Base-by-base conservation (phyloP, 2,113 vertebrate species). In the Megaceryle torquata region DNA sequence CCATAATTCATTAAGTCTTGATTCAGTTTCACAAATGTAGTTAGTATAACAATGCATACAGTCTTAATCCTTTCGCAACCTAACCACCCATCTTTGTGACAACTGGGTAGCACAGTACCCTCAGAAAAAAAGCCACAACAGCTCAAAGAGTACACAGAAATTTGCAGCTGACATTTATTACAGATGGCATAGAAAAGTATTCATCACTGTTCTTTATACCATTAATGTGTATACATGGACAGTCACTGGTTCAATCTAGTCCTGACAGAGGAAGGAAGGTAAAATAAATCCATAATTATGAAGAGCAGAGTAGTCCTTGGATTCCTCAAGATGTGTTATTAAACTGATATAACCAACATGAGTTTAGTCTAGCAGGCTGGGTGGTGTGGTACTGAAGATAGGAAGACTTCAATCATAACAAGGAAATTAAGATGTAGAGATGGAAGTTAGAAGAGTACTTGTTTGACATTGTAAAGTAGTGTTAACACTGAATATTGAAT, bases 21-120 rank as follows among this genome's bases (percentile, higher is more conserved):
- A 71, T 77, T 96, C 93, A 84, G 65, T 91, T 95, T 96, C 85
- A 86, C 83, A 94, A 96, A 91, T 88, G 61, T 70, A 84, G 72
- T 91, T 72, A 69, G 56, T 94, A 8, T 93, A 86, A 96, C 92
- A 94, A 94, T 97, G 54, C 90, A 82, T 92, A 86, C 15, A 72
- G 86, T 65, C 60, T 92, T 72, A 68, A 61, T 82, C 50, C 72
- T 93, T 92, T 94, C 4, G 65, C 74, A 96, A 92, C 50, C 25
- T 69, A 91, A 86, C 92, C 77, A 60, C 86, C 48, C 93, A 41
- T 88, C 76, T 94, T 86, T 82, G 51, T 95, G 74, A 84, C 81
- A 92, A 79, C 37, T 4, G 44, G 26, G 56, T 71, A 90, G 59
- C 4, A 0, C 78, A 88, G 65, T 54, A 59, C 61, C 41, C 63